These are phyloP conservation scores for Nudaria mundana DNA, from an alignment of 2,888 invertebrate genomes.

Conservation along the genomic window DNA sequence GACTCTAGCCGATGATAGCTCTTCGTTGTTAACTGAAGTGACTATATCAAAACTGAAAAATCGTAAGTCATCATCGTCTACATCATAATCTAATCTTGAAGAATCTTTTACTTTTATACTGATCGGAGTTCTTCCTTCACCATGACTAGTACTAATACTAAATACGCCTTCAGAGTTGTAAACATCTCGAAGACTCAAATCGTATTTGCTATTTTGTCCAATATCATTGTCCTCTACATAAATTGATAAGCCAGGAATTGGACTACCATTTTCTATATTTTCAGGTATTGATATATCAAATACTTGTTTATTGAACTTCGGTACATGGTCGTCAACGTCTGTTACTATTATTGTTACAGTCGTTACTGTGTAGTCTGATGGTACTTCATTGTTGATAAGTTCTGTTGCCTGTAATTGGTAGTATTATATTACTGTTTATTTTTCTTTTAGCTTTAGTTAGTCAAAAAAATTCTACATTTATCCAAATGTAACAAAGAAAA, in stretches of 20 bases:
- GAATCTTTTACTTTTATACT: constrained; percentile 86
- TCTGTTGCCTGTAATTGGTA: constrained; percentile 87
- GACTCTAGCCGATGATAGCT: constrained; percentile 82
- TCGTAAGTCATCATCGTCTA: constrained; percentile 80
- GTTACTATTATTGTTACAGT: constrained; percentile 89
- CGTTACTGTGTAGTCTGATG: constrained; percentile 85
- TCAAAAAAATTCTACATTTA: too few relatives aligned
- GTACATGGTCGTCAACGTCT: constrained; percentile 89
- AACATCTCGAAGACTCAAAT: constrained; percentile 82
- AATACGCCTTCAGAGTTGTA: constrained; percentile 82
- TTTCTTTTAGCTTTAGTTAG: too few relatives aligned
- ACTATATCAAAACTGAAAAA: constrained; percentile 85
- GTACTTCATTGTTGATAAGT: constrained; percentile 85
- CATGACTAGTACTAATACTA: constrained; percentile 83
- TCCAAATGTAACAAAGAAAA: too few relatives aligned
- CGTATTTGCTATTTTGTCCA: constrained; percentile 87
- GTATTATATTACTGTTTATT: too few relatives aligned
- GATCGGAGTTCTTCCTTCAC: constrained; percentile 87
- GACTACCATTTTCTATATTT: constrained; percentile 86
- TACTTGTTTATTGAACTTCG: constrained; percentile 84
- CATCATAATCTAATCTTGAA: constrained; percentile 86
- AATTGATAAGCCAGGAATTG: constrained; percentile 86
- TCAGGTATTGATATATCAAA: constrained; percentile 88
- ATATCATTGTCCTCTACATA: constrained; percentile 87
- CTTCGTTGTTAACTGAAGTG: constrained; percentile 76